Base-by-base conservation (phyloP, 2,888 invertebrate genomes). In the Stenolophus ochropezus region DNA sequence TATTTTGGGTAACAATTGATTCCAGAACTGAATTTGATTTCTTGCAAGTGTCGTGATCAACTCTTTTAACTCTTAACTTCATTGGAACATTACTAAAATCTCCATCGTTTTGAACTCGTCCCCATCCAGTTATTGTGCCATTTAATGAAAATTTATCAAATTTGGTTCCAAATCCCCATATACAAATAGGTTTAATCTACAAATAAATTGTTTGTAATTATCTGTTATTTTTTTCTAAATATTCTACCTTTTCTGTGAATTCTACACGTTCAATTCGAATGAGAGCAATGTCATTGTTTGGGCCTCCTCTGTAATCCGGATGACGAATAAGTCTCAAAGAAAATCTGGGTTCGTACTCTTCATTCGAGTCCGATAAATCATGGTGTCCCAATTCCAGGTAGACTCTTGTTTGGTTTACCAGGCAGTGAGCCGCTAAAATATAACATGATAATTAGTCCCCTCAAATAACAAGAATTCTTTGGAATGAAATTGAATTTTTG, bases 101-200 rank as follows among this genome's bases (percentile, higher is more conserved):
- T 18, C 78, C 69, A 2, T 27, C 61, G 18, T 78, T 25, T 27
- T 65, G 49, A 1, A 21, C 14, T 25, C 16, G 51, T n/a, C 78
- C 78, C 78, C 78, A 78, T 4, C 78, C 78, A n/a, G 69, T 69
- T 14, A 78, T 21, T 23, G 47, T 61, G 8, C 78, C 78, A 4
- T 61, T 11, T 16, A 25, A 4, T 16, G 18, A 2, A 23, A 25
- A 16, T 3, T 20, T 21, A 18, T 78, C 78, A 1, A 65, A 23
- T 11, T 65, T 65, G 23, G 27, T 47, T 65, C 49, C 61, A 20
- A 11, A 47, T 3, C 8, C 5, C 65, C 78, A 65, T 16, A 78
- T 16, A 27, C 78, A 78, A 14, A 78, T 49, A 69, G 78, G 78
- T 18, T 51, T 20, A 49, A 78, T 49, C 78, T 78, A 21, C 16